phyloP scores from a whole-genome alignment of 2,888 invertebrate species.

The Germaria angustata region DNA sequence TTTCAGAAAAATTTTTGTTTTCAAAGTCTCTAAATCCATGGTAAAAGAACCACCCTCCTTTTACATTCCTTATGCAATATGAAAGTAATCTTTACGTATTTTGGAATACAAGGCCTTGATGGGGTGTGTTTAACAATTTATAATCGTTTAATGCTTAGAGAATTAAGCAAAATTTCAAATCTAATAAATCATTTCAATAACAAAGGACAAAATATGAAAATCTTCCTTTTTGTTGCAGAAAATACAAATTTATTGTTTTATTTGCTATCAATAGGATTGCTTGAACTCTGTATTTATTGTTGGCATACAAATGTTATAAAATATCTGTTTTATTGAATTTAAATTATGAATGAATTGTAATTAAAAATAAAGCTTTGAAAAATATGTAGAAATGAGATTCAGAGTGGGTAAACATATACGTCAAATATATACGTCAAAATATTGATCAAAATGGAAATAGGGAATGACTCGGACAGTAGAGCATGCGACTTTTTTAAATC shows the following conservation, averaged over 20 bases:
- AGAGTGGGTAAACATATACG: no score
- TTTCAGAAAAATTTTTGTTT: neutral
- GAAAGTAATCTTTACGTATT: neutral
- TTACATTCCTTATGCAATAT: neutral
- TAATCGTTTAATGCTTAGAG: conserved; percentile 11
- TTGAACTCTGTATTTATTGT: neutral
- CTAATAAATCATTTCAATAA: conserved; percentile 43
- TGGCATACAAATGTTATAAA: no score
- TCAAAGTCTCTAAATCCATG: neutral
- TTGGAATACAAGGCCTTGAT: neutral
- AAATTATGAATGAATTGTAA: no score
- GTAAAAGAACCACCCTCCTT: neutral
- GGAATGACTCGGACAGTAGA: no score
- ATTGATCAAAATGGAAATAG: no score
- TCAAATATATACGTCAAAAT: no score
- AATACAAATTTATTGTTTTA: conserved; percentile 23
- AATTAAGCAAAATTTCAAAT: conserved; percentile 25
- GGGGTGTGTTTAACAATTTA: neutral
- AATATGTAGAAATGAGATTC: no score
- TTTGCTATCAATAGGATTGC: conserved; percentile 17
- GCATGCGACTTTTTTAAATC: no score
- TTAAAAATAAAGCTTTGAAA: no score
- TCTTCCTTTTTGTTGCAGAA: neutral
- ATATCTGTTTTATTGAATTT: no score
- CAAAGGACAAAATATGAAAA: conserved; percentile 19